Evolutionary conservation across 37 sponge, comb jelly and placozoan genomes (phyloP).

Genomic region (Oopsacas minuta): DNA sequence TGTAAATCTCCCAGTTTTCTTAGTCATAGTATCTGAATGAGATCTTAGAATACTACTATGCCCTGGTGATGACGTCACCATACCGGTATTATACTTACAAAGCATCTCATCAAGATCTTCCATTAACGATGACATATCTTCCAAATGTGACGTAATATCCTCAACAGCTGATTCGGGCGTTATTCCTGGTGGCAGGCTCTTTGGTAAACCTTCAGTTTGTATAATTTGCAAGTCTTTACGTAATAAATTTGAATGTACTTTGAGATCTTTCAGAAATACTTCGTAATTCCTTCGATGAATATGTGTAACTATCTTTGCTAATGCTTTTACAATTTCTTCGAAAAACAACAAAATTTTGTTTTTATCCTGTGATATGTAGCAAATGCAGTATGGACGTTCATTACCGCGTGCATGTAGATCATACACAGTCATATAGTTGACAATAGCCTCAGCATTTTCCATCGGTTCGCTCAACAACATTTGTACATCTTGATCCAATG

Average conservation of each 20-base stretch:
- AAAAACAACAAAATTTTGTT: neutral
- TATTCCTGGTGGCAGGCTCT: neutral
- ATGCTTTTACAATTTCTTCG: neutral
- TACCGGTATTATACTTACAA: neutral
- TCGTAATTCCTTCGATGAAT: neutral
- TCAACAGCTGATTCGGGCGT: constrained; percentile 8
- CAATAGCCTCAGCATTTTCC: neutral
- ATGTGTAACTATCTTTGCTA: neutral
- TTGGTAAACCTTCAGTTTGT: neutral
- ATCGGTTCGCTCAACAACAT: neutral
- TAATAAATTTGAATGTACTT: neutral
- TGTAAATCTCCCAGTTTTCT: neutral
- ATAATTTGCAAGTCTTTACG: neutral
- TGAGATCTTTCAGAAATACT: neutral
- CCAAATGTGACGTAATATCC: neutral
- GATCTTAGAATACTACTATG: neutral
- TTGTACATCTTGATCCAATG: neutral
- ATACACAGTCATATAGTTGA: neutral
- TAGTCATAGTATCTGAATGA: neutral
- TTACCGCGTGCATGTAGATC: neutral
- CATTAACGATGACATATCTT: neutral
- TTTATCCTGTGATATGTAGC: neutral
- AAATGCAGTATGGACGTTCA: neutral
- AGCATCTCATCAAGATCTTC: neutral
- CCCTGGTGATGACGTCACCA: neutral